phyloP scores from a whole-genome alignment of 2,797 vertebrate genomes.

The Austrolebias charrua region DNA sequence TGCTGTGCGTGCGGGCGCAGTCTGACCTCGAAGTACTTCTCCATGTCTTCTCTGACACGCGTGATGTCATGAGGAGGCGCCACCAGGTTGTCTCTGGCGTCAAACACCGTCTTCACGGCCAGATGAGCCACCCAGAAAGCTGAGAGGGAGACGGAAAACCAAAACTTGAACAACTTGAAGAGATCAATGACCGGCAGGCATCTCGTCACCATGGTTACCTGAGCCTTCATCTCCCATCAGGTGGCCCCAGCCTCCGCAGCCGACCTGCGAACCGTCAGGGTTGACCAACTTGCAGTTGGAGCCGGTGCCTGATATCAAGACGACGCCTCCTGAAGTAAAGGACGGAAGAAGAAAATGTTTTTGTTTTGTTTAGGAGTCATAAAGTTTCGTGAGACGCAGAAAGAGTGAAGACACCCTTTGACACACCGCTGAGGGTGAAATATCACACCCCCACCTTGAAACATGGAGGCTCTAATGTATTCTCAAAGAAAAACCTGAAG shows the following conservation, averaged over 20 bases:
- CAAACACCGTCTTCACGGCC: slow-evolving; percentile 89
- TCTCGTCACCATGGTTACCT: slow-evolving; percentile 73
- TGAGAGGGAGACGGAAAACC: slow-evolving; percentile 40
- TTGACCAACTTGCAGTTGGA: slow-evolving; percentile 94
- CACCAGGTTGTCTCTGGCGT: slow-evolving; percentile 85
- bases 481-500: no score
- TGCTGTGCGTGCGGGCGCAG: not conserved
- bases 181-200: no score
- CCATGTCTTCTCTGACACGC: slow-evolving; percentile 84
- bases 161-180: no score
- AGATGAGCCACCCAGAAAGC: slow-evolving; percentile 91
- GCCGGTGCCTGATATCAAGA: slow-evolving; percentile 93
- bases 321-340: slow-evolving; percentile 83
- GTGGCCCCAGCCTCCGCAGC: slow-evolving; percentile 96
- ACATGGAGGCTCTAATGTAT: no score
- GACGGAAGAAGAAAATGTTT: not conserved
- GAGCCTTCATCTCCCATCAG: slow-evolving; percentile 94
- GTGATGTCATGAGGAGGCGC: slow-evolving; percentile 80
- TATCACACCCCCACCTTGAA: not conserved
- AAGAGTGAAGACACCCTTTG: not conserved
- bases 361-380: slow-evolving; percentile 12
- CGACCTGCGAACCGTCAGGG: slow-evolving; percentile 82
- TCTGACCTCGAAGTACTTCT: slow-evolving; percentile 87
- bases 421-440: slow-evolving; percentile 32
- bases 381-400: slow-evolving; percentile 14